A percentile compares a stretch with the other conserved stretches of the same genome.
phyloP scores from a whole-genome alignment of 2,888 invertebrate species.

The Xylota sylvarum region DNA sequence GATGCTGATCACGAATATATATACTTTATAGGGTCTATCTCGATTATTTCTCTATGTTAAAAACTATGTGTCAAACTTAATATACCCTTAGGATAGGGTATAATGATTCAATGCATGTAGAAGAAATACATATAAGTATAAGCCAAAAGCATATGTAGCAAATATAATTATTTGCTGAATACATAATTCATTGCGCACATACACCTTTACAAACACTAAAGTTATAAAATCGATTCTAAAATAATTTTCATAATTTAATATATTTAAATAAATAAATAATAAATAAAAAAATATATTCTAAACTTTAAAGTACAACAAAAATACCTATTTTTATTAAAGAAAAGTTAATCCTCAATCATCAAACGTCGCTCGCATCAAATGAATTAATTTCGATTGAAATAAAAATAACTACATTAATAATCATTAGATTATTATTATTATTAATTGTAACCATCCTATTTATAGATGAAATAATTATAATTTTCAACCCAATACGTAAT shows the following conservation, averaged over 20 bases:
- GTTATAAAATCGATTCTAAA: conserved; percentile 88
- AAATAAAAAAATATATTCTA: conserved; percentile 88
- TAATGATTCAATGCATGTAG: too few relatives aligned
- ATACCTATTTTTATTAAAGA: conserved; percentile 85
- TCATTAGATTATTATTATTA: conserved; percentile 79
- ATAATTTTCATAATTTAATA: conserved; percentile 86
- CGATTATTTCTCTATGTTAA: too few relatives aligned
- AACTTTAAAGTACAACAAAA: conserved; percentile 86
- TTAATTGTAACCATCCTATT: conserved; percentile 79
- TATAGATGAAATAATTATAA: conserved; percentile 80
- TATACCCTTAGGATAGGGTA: too few relatives aligned
- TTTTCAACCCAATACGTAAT: conserved; percentile 83
- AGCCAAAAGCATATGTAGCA: too few relatives aligned
- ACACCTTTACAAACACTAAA: conserved; percentile 88
- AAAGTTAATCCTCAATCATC: conserved; percentile 86
- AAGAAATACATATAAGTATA: too few relatives aligned
- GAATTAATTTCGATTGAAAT: conserved; percentile 86
- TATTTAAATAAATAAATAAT: conserved; percentile 85
- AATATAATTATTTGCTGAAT: too few relatives aligned
- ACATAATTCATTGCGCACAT: conserved; percentile 88
- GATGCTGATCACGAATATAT: too few relatives aligned
- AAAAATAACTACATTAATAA: conserved; percentile 80
- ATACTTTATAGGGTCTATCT: too few relatives aligned
- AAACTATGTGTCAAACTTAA: too few relatives aligned
- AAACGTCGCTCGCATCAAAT: conserved; percentile 87